Conservation (phyloP, 2,113 vertebrate species). For the Sceloporus undulatus region DNA sequence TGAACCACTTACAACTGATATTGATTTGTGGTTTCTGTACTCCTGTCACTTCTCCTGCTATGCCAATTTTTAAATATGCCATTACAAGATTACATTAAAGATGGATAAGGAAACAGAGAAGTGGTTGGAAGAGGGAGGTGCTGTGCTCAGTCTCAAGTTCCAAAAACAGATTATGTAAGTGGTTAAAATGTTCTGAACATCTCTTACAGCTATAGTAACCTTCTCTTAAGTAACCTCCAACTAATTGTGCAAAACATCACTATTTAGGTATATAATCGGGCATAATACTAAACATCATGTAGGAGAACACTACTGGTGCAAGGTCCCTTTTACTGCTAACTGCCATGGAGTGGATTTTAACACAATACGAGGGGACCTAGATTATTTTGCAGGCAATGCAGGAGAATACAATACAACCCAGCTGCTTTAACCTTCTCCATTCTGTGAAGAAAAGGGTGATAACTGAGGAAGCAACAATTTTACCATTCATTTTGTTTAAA, state of each 20-base stretch:
- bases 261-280: not conserved
- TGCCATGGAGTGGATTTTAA: not conserved
- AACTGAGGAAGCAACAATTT: conserved; percentile 16
- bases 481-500: conserved; percentile 19
- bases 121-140: not conserved
- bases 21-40: too few relatives aligned
- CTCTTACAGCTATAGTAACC: not conserved
- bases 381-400: not conserved
- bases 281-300: not conserved
- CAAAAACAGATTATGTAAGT: not conserved
- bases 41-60: not conserved
- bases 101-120: not conserved
- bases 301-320: not conserved
- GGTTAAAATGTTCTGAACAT: not conserved
- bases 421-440: conserved; percentile 4
- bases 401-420: not conserved
- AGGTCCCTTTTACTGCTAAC: not conserved
- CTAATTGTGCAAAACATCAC: not conserved
- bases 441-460: conserved; percentile 30
- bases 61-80: not conserved
- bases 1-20: not conserved
- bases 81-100: not conserved
- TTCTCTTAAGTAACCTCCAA: not conserved
- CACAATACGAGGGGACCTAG: not conserved
- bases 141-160: not conserved